These are phyloP conservation scores for Clarias pachynema DNA, from an alignment of 2,797 vertebrate genomes.

Conservation along the genomic window DNA sequence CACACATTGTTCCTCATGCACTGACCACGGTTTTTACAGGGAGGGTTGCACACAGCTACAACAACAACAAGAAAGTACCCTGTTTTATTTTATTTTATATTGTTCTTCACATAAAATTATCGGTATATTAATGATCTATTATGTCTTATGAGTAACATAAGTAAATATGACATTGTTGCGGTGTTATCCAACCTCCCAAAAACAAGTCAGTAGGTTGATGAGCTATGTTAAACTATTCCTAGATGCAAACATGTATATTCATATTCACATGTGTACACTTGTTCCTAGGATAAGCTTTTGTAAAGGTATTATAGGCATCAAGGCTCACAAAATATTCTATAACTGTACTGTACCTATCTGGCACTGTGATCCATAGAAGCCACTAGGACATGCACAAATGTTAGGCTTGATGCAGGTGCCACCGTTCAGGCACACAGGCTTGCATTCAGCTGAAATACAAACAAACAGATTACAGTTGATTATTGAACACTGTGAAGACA, in stretches of 20 bases:
- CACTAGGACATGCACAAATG: constrained; percentile 82
- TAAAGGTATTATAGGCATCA: neutral
- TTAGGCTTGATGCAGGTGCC: constrained; percentile 86
- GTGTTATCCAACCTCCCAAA: neutral
- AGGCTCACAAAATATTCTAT: neutral
- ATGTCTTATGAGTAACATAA: neutral
- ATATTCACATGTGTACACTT: neutral
- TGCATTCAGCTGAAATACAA: constrained; percentile 77
- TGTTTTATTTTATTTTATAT: neutral
- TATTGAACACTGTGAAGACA: neutral
- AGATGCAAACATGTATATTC: neutral
- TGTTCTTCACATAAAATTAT: neutral
- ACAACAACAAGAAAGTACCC: constrained; percentile 20
- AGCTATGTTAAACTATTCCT: neutral
- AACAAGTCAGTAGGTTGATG: neutral
- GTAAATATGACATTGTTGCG: neutral
- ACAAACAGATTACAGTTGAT: constrained; percentile 19
- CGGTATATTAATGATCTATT: neutral
- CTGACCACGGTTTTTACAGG: constrained; percentile 91
- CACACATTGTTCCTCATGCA: constrained; percentile 91
- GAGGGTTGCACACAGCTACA: constrained; percentile 88
- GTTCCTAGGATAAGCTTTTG: neutral
- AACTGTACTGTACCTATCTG: constrained; percentile 80
- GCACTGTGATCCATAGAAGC: constrained; percentile 90
- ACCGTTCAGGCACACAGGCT: constrained; percentile 88